Conservation (phyloP, 1,140 invertebrate species). For the Rhagoletis pomonella region DNA sequence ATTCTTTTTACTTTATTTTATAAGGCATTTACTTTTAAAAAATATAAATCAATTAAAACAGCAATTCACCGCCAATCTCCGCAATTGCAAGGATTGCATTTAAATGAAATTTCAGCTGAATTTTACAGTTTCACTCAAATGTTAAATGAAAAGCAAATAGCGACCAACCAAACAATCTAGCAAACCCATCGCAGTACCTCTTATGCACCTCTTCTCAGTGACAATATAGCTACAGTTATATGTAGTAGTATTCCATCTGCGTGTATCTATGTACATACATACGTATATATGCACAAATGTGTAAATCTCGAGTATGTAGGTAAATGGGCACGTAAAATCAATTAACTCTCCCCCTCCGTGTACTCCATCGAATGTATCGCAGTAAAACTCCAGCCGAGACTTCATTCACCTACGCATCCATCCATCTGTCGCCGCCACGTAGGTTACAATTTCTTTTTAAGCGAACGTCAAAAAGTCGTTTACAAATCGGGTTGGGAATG, state of each 20-base stretch:
- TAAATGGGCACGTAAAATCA: background rate
- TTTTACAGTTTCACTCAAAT: conserved; percentile 23
- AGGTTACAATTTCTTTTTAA: conserved; percentile 40
- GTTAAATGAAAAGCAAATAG: conserved; percentile 40
- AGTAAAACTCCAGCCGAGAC: background rate
- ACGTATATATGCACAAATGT: background rate
- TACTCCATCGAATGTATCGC: too few species aligned
- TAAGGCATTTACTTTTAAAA: background rate
- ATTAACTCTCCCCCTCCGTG: background rate
- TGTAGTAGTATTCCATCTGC: background rate
- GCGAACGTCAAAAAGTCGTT: conserved; percentile 26
- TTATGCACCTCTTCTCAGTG: background rate
- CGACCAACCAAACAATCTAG: conserved; percentile 4
- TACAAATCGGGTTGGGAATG: conserved; percentile 23
- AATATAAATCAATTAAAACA: conserved; percentile 17
- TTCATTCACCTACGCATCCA: background rate
- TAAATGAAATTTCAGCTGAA: conserved; percentile 34
- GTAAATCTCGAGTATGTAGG: too few species aligned
- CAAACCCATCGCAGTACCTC: background rate
- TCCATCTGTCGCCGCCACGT: background rate
- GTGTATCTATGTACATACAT: too few species aligned
- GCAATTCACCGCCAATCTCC: conserved; percentile 1
- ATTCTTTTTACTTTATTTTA: too few species aligned
- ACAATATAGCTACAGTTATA: background rate
- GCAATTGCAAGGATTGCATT: conserved; percentile 11